Conservation (phyloP, 2,797 vertebrate genomes). For the Sebastes kiyomatsui region DNA sequence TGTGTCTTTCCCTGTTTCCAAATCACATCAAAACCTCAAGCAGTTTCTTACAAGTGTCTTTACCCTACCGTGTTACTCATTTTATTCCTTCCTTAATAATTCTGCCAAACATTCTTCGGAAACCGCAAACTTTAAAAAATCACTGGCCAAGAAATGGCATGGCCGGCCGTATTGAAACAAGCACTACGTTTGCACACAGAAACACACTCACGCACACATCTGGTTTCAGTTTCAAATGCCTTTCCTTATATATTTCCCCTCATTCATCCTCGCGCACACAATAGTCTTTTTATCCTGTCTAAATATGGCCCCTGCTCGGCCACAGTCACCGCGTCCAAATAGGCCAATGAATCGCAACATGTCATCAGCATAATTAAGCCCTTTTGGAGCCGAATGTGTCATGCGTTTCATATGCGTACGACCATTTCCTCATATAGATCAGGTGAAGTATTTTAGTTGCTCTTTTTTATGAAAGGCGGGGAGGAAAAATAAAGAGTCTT, state of each 20-base stretch:
- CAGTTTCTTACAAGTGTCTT: constrained; percentile 39
- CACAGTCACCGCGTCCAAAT: constrained; percentile 56
- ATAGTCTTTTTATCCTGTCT: constrained; percentile 77
- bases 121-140: constrained; percentile 55
- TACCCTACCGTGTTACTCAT: constrained; percentile 48
- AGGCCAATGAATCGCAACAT: constrained; percentile 64
- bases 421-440: constrained; percentile 33
- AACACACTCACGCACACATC: constrained; percentile 70
- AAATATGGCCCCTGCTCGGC: constrained; percentile 47
- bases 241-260: constrained; percentile 71
- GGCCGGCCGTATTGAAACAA: constrained; percentile 36
- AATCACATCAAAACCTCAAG: constrained; percentile 41
- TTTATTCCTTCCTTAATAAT: constrained; percentile 67
- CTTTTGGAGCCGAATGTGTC: constrained; percentile 54
- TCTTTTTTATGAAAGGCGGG: constrained; percentile 46
- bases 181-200: constrained; percentile 22
- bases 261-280: constrained; percentile 76
- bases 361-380: constrained; percentile 74
- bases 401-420: constrained; percentile 32
- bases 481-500: constrained; percentile 60
- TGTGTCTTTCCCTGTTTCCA: constrained; percentile 7
- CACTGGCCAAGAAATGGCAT: constrained; percentile 43
- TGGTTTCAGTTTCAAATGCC: constrained; percentile 81
- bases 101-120: constrained; percentile 61
- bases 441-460: constrained; percentile 55